phyloP scores from a whole-genome alignment of 2,113 vertebrate species.

The Patagioenas fasciata region DNA sequence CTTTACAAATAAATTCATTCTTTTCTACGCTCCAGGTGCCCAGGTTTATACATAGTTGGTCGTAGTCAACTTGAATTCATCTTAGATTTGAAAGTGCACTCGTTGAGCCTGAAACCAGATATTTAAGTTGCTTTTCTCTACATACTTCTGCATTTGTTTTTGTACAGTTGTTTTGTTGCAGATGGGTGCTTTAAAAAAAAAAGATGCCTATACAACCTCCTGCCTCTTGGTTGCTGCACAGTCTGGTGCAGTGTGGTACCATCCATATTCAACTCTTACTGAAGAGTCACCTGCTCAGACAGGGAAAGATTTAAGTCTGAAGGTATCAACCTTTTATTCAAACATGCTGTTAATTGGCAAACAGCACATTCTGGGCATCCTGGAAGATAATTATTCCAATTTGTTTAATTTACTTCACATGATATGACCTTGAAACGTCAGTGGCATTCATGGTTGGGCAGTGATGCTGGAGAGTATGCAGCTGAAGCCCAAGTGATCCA shows the following conservation, averaged over 20 bases:
- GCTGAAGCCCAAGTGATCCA: background rate
- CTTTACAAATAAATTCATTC: background rate
- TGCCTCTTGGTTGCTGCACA: background rate
- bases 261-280: background rate
- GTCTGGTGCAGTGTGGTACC: background rate
- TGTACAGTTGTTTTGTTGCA: background rate
- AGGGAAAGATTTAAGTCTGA: background rate
- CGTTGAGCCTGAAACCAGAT: background rate
- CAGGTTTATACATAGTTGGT: background rate
- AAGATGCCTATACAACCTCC: background rate
- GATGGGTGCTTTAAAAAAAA: background rate
- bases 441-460: background rate
- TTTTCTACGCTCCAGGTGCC: background rate
- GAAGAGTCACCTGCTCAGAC: background rate
- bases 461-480: background rate
- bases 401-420: background rate
- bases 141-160: background rate
- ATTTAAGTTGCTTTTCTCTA: background rate
- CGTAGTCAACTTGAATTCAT: background rate
- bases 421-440: background rate
- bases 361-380: background rate
- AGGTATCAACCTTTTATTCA: background rate
- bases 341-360: background rate
- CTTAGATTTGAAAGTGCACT: background rate
- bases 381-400: background rate